A percentile compares a stretch with the other conserved stretches of the same genome.
phyloP scores from a whole-genome alignment of 2,888 invertebrate genomes.

The Nipponacmea schrenckii region DNA sequence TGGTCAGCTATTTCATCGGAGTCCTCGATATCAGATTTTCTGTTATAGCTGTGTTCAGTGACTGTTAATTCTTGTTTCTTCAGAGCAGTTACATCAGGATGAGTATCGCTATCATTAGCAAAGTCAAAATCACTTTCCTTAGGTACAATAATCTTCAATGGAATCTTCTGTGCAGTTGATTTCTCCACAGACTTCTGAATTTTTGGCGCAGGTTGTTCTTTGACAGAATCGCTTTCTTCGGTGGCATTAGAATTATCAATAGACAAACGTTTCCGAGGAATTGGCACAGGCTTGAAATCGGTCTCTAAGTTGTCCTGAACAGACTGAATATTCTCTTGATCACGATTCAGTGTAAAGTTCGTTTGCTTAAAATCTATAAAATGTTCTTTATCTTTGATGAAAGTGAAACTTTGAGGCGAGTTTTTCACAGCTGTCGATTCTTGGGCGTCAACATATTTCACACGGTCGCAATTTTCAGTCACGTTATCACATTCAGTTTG shows the following conservation, averaged over 20 bases:
- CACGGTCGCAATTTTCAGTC: not conserved
- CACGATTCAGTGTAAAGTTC: conserved; percentile 11
- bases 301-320: conserved; percentile 13
- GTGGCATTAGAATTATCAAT: not conserved
- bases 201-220: not conserved
- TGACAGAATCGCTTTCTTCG: not conserved
- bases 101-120: not conserved
- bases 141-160: not conserved
- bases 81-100: not conserved
- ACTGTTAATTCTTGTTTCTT: not conserved
- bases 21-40: not conserved
- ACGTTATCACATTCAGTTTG: not conserved
- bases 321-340: not conserved
- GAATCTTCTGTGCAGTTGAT: not conserved
- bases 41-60: not conserved
- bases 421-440: conserved; percentile 21
- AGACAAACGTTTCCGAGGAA: conserved; percentile 7
- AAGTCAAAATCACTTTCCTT: not conserved
- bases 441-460: conserved; percentile 18
- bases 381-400: conserved; percentile 20
- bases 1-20: not conserved
- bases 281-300: conserved; percentile 8
- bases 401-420: conserved; percentile 25
- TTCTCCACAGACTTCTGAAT: not conserved
- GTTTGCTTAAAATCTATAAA: conserved; percentile 20